Base-by-base conservation (phyloP, 2,113 vertebrate genomes). In the Tetraodon nigroviridis region DNA sequence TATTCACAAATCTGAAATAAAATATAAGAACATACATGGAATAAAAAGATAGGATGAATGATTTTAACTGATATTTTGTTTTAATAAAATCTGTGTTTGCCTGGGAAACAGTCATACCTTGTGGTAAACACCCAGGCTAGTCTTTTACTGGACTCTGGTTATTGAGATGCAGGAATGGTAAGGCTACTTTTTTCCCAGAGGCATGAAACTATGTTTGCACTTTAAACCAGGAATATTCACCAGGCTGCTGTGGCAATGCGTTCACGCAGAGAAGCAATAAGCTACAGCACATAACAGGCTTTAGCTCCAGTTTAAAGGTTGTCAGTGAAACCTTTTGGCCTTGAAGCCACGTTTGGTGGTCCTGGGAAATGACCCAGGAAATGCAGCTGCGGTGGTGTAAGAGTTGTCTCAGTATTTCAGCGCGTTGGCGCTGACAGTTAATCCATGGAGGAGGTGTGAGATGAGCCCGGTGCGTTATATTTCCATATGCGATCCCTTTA, bases 191-290 rank as follows among this genome's bases (percentile, higher is more conserved):
- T 18, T n/a, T 44, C 24, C 51, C 11, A 60, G 51, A 57, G 58
- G 11, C 17, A 27, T 47, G 48, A 51, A 55, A 24, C 51, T 60
- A 50, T 37, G 58, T 64, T 54, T 69, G 52, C 51, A 68, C 55
- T 61, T 65, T 50, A 52, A 73, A 75, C 47, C 22, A 18, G 46
- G 45, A 59, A 71, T 44, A 69, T 54, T 16, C 52, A 20, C 47
- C 42, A 51, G 57, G 53, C 22, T 51, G 55, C 53, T 44, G 51
- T 44, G 55, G 55, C 41, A 45, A 55, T 40, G 66, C 51, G 78
- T 74, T 77, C 44, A 20, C 71, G 67, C 57, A 61, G 68, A 49
- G 69, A 71, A 58, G 45, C 3, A n/a, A 83, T 58, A 64, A 41
- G 80, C 56, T 45, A 22, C 14, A 0, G 32, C 60, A 40, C 42